phyloP scores from a whole-genome alignment of 92 coral and sea anemone genomes.

The Parazoanthus darwini region DNA sequence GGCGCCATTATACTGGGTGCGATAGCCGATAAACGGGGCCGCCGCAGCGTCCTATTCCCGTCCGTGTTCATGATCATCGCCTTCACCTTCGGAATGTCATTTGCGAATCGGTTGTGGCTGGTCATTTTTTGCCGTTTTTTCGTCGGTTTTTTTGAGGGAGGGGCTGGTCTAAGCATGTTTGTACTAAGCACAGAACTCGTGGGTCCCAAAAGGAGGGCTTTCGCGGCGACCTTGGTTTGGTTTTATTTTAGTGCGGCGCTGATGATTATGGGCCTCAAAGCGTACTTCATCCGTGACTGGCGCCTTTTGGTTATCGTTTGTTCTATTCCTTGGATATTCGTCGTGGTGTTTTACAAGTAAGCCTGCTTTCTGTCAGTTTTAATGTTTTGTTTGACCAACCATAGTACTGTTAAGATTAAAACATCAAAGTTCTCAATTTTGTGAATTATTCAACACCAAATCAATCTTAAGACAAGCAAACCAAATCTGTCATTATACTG shows the following conservation, averaged over 20 bases:
- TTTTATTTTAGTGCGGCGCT: conserved; percentile 62
- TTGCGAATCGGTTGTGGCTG: conserved; percentile 57
- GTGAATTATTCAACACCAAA: too few species aligned
- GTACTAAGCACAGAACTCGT: conserved; percentile 73
- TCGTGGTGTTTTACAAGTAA: conserved; percentile 73
- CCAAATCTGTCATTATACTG: too few species aligned
- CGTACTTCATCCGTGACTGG: conserved; percentile 78
- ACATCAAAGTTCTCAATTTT: too few species aligned
- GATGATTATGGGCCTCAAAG: conserved; percentile 66
- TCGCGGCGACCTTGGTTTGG: conserved; percentile 74
- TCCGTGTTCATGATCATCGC: conserved; percentile 50
- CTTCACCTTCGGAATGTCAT: conserved; percentile 55
- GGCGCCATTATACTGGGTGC: conserved; percentile 71
- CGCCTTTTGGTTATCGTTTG: conserved; percentile 61
- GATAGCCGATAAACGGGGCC: conserved; percentile 73
- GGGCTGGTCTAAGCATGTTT: conserved; percentile 61
- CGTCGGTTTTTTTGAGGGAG: conserved; percentile 69
- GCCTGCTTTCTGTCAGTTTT: conserved; percentile 3
- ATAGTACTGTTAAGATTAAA: not conserved
- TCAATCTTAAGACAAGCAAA: too few species aligned
- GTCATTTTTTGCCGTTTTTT: conserved; percentile 63
- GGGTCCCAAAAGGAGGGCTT: conserved; percentile 73
- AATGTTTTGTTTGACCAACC: too few species aligned
- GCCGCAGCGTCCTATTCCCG: conserved; percentile 68
- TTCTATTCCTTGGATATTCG: conserved; percentile 67